Evolutionary conservation across 1,140 invertebrate species (phyloP).

Genomic region (Drosophila novamexicana): DNA sequence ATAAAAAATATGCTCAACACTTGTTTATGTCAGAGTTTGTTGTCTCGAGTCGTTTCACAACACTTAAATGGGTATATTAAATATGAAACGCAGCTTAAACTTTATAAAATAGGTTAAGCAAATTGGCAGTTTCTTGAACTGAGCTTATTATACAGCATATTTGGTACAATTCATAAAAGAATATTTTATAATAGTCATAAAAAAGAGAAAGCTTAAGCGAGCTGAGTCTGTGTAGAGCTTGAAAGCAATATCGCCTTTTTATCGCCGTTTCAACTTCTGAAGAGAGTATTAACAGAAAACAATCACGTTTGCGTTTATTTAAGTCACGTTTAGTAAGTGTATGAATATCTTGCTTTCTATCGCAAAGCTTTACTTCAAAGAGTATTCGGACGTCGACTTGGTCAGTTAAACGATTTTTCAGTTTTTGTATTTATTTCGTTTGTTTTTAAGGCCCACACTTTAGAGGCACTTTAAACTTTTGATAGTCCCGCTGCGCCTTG

Average conservation of each 20-base stretch:
- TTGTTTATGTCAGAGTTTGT: conserved; percentile 60
- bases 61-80: conserved; percentile 32
- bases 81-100: conserved; percentile 23
- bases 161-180: neutral
- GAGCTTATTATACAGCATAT: conserved; percentile 1
- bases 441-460: conserved; percentile 20
- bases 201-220: neutral
- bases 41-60: conserved; percentile 19
- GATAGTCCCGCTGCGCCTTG: conserved; percentile 54
- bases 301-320: too few species aligned
- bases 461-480: conserved; percentile 73
- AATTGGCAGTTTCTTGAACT: neutral
- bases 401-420: neutral
- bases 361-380: neutral
- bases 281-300: too few species aligned
- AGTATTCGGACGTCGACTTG: neutral
- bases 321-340: too few species aligned
- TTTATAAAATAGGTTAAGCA: neutral
- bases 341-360: too few species aligned
- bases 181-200: neutral
- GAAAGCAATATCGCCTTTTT: too few species aligned
- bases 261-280: too few species aligned
- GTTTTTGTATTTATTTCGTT: conserved; percentile 40
- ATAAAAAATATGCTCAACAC: conserved; percentile 77
- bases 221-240: too few species aligned